A percentile compares a stretch with the other conserved stretches of the same genome.
Conservation (phyloP, 2,797 vertebrate genomes). For the Avahi laniger region DNA sequence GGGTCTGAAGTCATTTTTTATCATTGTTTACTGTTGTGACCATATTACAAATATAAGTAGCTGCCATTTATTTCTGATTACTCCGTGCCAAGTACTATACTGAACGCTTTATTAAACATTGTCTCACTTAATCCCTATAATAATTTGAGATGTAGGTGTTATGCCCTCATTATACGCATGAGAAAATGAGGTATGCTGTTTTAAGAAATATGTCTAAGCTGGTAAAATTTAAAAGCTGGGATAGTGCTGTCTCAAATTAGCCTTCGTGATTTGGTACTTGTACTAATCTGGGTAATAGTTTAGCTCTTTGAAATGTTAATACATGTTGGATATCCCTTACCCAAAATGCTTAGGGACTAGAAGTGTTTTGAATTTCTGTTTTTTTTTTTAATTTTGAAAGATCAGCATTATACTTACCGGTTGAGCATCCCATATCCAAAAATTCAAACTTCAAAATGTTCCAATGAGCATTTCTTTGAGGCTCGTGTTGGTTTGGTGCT, state of each 20-base stretch:
- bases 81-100: not conserved
- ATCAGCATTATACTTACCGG: not conserved
- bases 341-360: not conserved
- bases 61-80: not conserved
- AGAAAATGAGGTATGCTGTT: not conserved
- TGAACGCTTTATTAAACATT: not conserved
- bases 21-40: not conserved
- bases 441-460: not conserved
- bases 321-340: not conserved
- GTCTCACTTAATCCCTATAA: not conserved
- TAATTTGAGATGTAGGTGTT: not conserved
- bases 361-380: not conserved
- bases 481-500: not conserved
- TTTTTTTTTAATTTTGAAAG: not conserved
- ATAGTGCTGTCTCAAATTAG: not conserved
- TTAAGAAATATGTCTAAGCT: not conserved
- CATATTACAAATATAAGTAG: not conserved
- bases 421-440: not conserved
- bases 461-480: not conserved
- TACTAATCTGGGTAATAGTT: not conserved
- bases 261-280: not conserved
- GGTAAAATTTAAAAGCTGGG: not conserved
- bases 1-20: not conserved
- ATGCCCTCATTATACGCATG: not conserved
- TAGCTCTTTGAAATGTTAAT: not conserved